phyloP scores from a whole-genome alignment of 2,797 vertebrate species.

The Ceryle rudis region DNA sequence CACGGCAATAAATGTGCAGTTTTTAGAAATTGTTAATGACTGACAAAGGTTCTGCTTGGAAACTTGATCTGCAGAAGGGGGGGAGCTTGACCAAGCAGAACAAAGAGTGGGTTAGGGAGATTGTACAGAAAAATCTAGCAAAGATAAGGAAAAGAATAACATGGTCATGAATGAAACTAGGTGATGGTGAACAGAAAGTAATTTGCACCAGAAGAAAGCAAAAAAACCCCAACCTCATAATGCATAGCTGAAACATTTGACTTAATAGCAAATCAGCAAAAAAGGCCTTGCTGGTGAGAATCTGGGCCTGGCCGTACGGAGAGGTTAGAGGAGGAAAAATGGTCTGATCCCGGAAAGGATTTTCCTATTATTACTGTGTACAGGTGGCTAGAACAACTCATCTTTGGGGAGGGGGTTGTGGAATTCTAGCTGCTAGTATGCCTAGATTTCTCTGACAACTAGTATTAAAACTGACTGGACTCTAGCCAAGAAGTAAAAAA shows the following conservation, averaged over 20 bases:
- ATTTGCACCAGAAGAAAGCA: not conserved
- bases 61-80: not conserved
- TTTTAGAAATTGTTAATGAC: not conserved
- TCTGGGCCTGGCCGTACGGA: not conserved
- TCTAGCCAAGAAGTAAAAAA: not conserved
- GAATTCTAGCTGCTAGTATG: not conserved
- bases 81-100: not conserved
- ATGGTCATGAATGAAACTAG: not conserved
- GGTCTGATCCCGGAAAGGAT: not conserved
- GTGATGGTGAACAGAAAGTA: not conserved
- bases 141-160: not conserved
- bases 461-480: not conserved
- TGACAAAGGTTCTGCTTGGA: not conserved
- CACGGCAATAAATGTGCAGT: not conserved
- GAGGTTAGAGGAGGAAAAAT: not conserved
- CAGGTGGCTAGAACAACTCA: not conserved
- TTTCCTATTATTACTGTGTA: not conserved
- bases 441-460: not conserved
- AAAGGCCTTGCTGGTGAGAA: not conserved
- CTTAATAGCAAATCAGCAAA: not conserved
- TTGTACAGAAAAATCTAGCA: not conserved
- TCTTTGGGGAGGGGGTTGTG: fast-evolving
- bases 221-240: not conserved
- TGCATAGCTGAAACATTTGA: not conserved
- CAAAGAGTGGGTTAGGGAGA: not conserved